A percentile compares a stretch with the other conserved stretches of the same genome.
Conservation (phyloP, 2,888 invertebrate genomes). For the Eilema caniola region DNA sequence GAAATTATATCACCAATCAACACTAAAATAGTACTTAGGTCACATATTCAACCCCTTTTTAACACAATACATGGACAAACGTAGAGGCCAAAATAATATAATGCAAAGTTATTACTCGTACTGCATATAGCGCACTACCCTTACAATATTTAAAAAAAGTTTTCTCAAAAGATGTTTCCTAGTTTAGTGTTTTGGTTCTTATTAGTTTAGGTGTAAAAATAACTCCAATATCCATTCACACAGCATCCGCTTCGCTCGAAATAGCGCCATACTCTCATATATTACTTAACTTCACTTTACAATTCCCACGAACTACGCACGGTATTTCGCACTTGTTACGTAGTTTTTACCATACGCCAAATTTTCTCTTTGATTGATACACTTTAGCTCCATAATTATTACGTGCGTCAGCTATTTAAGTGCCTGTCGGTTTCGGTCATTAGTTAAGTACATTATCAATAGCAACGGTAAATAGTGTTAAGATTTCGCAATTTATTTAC, state of each 20-base stretch:
- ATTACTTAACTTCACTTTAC: conserved; percentile 36
- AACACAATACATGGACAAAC: too few species aligned
- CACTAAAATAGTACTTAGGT: too few species aligned
- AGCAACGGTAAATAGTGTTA: neutral
- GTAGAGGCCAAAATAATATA: too few species aligned
- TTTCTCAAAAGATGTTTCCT: too few species aligned
- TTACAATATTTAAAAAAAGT: too few species aligned
- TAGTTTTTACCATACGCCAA: conserved; percentile 27
- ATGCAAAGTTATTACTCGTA: too few species aligned
- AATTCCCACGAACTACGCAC: conserved; percentile 47
- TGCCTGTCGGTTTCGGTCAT: neutral
- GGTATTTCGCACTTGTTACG: conserved; percentile 42
- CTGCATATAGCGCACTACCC: too few species aligned
- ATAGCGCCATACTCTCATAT: conserved; percentile 29
- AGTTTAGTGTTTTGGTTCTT: too few species aligned
- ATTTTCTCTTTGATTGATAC: conserved; percentile 53
- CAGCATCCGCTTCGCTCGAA: conserved; percentile 19
- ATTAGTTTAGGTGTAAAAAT: too few species aligned
- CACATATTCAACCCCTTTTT: too few species aligned
- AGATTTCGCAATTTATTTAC: neutral
- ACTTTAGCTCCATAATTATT: conserved; percentile 14
- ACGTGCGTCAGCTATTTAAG: conserved; percentile 3
- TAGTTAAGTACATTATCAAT: neutral
- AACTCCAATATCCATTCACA: neutral
- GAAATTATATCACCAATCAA: too few species aligned